Percentiles rank a stretch among this genome's conserved stretches.
Conservation (phyloP, 2,113 vertebrate species). For the Herpailurus yagouaroundi region DNA sequence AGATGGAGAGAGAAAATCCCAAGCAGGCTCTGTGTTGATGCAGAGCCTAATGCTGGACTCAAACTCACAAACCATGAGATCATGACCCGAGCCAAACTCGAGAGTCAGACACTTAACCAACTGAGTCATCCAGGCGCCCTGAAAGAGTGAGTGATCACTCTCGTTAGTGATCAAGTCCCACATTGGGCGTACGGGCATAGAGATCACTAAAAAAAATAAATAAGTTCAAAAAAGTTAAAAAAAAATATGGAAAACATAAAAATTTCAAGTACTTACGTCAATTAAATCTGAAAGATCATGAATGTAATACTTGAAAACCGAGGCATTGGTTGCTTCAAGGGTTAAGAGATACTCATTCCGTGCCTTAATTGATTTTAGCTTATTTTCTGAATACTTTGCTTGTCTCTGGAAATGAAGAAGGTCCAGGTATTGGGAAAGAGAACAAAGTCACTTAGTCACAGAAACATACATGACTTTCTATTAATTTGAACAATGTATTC, state of each 20-base stretch:
- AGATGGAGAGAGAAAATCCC: no score
- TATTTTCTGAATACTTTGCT: conserved; percentile 99
- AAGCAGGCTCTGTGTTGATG: no score
- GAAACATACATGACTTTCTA: conserved; percentile 26
- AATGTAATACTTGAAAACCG: conserved; percentile 99
- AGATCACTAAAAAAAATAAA: not conserved
- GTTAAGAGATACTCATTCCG: conserved; percentile 98
- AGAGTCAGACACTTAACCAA: no score
- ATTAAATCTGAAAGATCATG: conserved; percentile 98
- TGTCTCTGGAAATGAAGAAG: conserved; percentile 91
- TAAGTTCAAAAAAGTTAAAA: not conserved
- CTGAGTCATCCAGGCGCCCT: not conserved
- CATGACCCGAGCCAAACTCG: no score
- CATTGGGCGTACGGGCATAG: not conserved
- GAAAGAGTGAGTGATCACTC: not conserved
- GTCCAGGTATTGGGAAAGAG: conserved; percentile 47
- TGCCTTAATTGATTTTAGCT: conserved; percentile 99
- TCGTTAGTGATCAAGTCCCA: not conserved
- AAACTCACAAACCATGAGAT: no score
- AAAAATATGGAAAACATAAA: conserved; percentile 41
- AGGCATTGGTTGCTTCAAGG: conserved; percentile 97
- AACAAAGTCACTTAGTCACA: conserved; percentile 57
- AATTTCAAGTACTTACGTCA: conserved; percentile 92
- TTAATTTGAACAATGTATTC: not conserved
- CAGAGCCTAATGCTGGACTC: no score